These are phyloP conservation scores for Andrena flavipes DNA, from an alignment of 2,888 invertebrate genomes.

Conservation along the genomic window DNA sequence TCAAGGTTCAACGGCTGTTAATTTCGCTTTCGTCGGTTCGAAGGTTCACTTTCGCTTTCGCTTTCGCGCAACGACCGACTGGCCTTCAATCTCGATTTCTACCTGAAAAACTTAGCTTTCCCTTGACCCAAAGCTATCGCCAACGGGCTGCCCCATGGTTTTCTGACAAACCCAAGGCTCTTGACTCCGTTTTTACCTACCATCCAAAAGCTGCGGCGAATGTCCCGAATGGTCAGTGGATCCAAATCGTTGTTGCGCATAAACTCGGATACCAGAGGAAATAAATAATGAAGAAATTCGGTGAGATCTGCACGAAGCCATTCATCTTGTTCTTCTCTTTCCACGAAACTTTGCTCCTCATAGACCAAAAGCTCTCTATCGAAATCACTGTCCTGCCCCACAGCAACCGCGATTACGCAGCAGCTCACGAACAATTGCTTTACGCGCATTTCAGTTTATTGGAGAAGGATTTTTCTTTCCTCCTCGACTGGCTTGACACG, in stretches of 20 bases:
- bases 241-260: slow-evolving; percentile 29
- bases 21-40: slow-evolving; percentile 66
- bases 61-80: slow-evolving; percentile 72
- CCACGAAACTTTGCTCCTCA: background rate
- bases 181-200: slow-evolving; percentile 23
- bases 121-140: no score
- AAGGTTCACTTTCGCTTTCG: slow-evolving; percentile 53
- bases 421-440: no score
- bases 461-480: background rate
- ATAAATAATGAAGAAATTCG: background rate
- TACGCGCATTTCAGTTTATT: background rate
- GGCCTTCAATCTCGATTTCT: slow-evolving; percentile 67
- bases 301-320: slow-evolving; percentile 22
- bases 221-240: slow-evolving; percentile 15
- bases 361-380: background rate
- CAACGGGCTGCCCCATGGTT: slow-evolving; percentile 14
- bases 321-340: background rate
- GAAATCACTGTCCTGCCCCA: background rate
- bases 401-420: no score
- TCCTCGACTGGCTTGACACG: no score
- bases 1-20: slow-evolving; percentile 43
- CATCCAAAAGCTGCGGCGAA: slow-evolving; percentile 7
- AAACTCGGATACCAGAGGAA: slow-evolving; percentile 5
- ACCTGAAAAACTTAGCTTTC: slow-evolving; percentile 69
- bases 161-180: background rate